A percentile compares a stretch with the other conserved stretches of the same genome.
These are phyloP conservation scores for Scomber scombrus DNA, from an alignment of 2,113 vertebrate genomes.

Conservation along the genomic window DNA sequence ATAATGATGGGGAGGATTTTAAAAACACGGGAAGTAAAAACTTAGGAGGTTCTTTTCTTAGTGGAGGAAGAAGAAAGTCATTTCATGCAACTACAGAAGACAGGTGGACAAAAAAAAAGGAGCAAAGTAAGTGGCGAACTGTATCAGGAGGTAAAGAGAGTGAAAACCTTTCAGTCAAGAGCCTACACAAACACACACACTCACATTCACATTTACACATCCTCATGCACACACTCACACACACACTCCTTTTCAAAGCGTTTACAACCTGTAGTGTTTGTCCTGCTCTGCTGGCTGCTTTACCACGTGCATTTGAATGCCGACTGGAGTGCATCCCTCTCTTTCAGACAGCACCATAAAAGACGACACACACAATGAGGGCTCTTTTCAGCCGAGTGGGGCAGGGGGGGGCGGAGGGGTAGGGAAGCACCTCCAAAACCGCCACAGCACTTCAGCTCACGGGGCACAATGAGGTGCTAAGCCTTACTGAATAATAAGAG, in stretches of 20 bases:
- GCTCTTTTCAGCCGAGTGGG: conserved; percentile 77
- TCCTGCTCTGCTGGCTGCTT: conserved; percentile 80
- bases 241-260: conserved; percentile 67
- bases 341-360: conserved; percentile 80
- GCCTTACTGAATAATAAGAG: conserved; percentile 73
- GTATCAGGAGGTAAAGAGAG: conserved; percentile 63
- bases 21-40: conserved; percentile 66
- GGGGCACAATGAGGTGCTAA: conserved; percentile 75
- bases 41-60: conserved; percentile 68
- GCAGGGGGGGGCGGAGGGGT: conserved; percentile 69
- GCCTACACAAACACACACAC: conserved; percentile 32
- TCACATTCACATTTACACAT: conserved; percentile 52
- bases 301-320: conserved; percentile 82
- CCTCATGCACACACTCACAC: conserved; percentile 36
- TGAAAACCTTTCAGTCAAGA: conserved; percentile 72
- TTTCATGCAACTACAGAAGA: conserved; percentile 65
- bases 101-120: conserved; percentile 56
- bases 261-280: conserved; percentile 83
- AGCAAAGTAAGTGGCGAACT: conserved; percentile 58
- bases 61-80: conserved; percentile 59
- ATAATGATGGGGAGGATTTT: conserved; percentile 72
- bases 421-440: conserved; percentile 77
- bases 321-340: conserved; percentile 82
- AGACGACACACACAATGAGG: conserved; percentile 81
- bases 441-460: conserved; percentile 71